Evolutionary conservation across 2,888 invertebrate genomes (phyloP).

Genomic region (Allacma fusca): DNA sequence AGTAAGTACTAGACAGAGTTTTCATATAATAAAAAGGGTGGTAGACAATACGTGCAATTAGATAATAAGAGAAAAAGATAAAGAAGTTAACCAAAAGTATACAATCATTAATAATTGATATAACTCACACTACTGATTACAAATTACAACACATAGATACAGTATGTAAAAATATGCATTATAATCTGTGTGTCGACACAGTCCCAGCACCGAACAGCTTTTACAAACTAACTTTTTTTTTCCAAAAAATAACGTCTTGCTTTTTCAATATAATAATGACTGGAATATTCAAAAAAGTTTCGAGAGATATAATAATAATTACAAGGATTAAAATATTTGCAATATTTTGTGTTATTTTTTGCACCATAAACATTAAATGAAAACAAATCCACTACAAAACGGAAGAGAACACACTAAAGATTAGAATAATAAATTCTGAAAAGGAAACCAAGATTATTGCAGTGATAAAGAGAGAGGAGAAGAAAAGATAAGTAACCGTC

Average conservation of each 20-base stretch:
- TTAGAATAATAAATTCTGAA: no score
- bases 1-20: no score
- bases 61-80: background rate
- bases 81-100: background rate
- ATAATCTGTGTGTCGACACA: slow-evolving; percentile 32
- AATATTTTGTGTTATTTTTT: no score
- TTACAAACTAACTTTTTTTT: background rate
- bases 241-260: background rate
- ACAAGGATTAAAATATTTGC: no score
- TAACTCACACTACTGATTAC: background rate
- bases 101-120: background rate
- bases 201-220: slow-evolving; percentile 37
- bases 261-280: no score
- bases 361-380: no score
- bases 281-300: no score
- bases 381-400: no score
- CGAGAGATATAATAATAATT: no score
- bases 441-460: slow-evolving; percentile 4
- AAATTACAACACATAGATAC: background rate
- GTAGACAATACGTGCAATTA: background rate
- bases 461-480: background rate
- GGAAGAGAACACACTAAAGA: no score
- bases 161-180: background rate
- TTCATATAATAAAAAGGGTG: background rate
- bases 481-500: no score